A percentile compares a stretch with the other conserved stretches of the same genome.
These are phyloP conservation scores for Alouatta palliata DNA, from an alignment of 2,113 vertebrate species.

Conservation along the genomic window DNA sequence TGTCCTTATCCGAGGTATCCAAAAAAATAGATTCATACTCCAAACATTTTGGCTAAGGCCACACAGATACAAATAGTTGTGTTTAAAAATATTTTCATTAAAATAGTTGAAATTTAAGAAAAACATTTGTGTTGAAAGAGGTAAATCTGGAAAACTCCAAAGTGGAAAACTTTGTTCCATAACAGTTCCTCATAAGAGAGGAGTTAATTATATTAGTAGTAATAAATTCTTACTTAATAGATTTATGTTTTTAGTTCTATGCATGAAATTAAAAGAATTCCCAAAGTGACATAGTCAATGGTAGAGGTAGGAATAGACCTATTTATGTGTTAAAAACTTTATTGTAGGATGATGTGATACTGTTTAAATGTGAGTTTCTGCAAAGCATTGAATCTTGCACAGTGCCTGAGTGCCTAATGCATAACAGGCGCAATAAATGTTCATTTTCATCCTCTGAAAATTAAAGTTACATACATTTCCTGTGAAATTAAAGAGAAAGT, in stretches of 20 bases:
- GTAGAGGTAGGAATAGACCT: not conserved
- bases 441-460: not conserved
- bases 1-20: not conserved
- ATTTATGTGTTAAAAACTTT: not conserved
- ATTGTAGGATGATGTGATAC: too few relatives aligned
- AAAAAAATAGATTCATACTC: not conserved
- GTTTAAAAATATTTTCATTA: conserved; percentile 28
- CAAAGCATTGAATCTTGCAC: not conserved
- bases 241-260: not conserved
- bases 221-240: not conserved
- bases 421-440: not conserved
- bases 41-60: not conserved
- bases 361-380: not conserved
- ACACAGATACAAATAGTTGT: not conserved
- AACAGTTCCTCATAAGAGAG: not conserved
- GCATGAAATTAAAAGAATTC: not conserved
- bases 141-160: not conserved
- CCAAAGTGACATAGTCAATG: not conserved
- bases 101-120: not conserved
- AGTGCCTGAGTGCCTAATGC: not conserved
- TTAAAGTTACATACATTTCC: not conserved
- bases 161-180: not conserved
- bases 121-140: not conserved
- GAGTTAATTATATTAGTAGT: not conserved
- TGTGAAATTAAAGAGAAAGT: not conserved